Evolutionary conservation across 1,140 invertebrate species (phyloP).

Genomic region (Aphelenchoides fujianensis): DNA sequence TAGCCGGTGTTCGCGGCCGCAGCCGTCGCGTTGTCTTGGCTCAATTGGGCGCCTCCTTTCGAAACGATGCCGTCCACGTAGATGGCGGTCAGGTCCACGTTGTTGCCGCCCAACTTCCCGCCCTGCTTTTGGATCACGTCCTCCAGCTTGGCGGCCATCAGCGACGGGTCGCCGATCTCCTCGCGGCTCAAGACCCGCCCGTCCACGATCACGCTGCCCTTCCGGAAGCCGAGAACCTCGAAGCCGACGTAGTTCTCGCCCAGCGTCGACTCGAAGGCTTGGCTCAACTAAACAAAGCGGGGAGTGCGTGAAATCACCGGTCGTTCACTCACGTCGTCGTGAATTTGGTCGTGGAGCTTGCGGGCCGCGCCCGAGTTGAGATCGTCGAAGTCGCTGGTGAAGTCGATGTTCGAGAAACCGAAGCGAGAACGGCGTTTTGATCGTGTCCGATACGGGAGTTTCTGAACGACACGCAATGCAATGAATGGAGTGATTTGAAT

Average conservation of each 20-base stretch:
- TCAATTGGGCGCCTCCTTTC: conserved; percentile 14
- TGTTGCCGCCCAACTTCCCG: conserved; percentile 19
- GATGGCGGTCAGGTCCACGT: conserved; percentile 21
- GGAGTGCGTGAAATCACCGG: conserved; percentile 7
- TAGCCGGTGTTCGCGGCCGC: conserved; percentile 25
- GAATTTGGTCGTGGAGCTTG: conserved; percentile 29
- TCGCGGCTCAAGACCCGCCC: conserved; percentile 23
- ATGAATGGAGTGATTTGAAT: background rate
- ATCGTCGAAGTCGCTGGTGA: conserved; percentile 25
- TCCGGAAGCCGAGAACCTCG: conserved; percentile 20
- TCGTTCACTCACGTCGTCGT: conserved; percentile 24
- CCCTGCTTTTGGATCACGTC: conserved; percentile 18
- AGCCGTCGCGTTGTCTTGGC: conserved; percentile 6
- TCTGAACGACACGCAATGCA: background rate
- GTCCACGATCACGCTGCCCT: conserved; percentile 26
- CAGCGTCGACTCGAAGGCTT: conserved; percentile 19
- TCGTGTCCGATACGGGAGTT: background rate
- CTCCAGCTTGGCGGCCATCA: conserved; percentile 23
- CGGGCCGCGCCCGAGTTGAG: conserved; percentile 7
- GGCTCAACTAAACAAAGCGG: conserved; percentile 14
- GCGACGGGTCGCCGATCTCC: conserved; percentile 17
- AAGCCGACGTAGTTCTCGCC: conserved; percentile 26
- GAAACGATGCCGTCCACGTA: conserved; percentile 22
- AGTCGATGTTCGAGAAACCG: conserved; percentile 28
- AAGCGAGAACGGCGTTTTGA: conserved; percentile 28